Evolutionary conservation across 2,797 vertebrate genomes (phyloP), one percentile per base, ranked within the genome.

Genomic region (Fringilla coelebs): DNA sequence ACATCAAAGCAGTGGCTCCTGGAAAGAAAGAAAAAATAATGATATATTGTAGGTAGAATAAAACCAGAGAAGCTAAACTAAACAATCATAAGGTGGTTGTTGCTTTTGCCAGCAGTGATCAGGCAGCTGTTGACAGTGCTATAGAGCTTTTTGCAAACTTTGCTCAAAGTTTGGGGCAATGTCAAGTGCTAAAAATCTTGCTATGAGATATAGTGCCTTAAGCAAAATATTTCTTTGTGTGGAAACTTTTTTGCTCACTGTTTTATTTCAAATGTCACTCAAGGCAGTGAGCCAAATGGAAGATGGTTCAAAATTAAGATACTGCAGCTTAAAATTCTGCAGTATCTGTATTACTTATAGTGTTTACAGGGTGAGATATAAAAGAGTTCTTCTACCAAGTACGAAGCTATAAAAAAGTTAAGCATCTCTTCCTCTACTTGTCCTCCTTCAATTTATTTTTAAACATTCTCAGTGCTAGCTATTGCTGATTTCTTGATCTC

Each of bases 231-330:
- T 77, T 82, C 80, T 87, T 73, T 32, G 41, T 61, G 52, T 1
- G 7, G 84, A 77, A 91, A 65, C 66, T 38, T 71, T 43, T 86
- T 61, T 82, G 25, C 26, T 92, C 49, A 65, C 70, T 93, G 68
- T 71, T 93, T 83, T 80, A 62, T 92, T 94, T 96, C 86, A 80
- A 65, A n/a, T 87, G 63, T 90, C 71, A 58, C 28, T 89, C n/a
- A 79, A 78, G 75, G 71, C 38, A 62, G 49, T 32, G 40, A 88
- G 55, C 66, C 79, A 81, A 80, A 58, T 46, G 28, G 48, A 81
- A 85, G 83, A 63, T 89, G 52, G 25, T 71, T 93, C 66, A 84
- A 71, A 91, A 74, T 63, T 43, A 66, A 65, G 48, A 41, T 49
- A 26, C 48, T 51, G 26, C 9, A 9, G 21, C 45, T 92, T 80